These are phyloP conservation scores for Gnatocerus cornutus DNA, from an alignment of 2,888 invertebrate genomes.

Conservation along the genomic window DNA sequence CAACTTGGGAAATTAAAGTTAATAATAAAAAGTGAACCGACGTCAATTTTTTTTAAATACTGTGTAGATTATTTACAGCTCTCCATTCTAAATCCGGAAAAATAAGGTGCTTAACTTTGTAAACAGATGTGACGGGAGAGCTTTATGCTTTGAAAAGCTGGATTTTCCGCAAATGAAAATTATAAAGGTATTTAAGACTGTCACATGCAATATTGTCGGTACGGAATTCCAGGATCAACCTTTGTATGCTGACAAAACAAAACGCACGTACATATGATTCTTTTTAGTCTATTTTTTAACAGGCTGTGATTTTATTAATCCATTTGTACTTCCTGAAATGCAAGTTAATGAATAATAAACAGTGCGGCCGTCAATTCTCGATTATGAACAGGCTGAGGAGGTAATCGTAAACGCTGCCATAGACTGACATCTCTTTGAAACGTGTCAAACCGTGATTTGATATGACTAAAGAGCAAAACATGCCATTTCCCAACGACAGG, in stretches of 20 bases:
- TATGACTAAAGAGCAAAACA: background rate
- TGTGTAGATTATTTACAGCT: slow-evolving; percentile 23
- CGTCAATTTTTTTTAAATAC: too few relatives aligned
- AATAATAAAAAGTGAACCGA: background rate
- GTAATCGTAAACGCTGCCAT: background rate
- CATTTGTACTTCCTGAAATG: background rate
- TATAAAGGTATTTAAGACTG: slow-evolving; percentile 34
- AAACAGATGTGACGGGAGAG: slow-evolving; percentile 14
- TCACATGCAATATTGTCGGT: slow-evolving; percentile 29
- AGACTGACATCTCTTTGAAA: background rate
- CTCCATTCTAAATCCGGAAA: slow-evolving; percentile 1
- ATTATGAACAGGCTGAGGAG: background rate
- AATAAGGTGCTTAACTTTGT: slow-evolving; percentile 15
- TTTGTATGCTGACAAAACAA: background rate
- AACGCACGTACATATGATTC: background rate
- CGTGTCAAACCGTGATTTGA: background rate
- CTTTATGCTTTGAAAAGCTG: slow-evolving; percentile 16
- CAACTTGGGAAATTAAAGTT: background rate
- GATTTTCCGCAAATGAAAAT: slow-evolving; percentile 32
- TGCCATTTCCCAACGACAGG: background rate
- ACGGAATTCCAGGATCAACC: slow-evolving; percentile 9
- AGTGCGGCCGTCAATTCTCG: background rate
- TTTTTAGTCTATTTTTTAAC: background rate
- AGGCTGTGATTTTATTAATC: background rate
- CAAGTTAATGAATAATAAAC: background rate